Percentiles rank a stretch among this genome's conserved stretches.
Evolutionary conservation across 2,113 vertebrate genomes (phyloP).

Genomic region (Bufo gargarizans): DNA sequence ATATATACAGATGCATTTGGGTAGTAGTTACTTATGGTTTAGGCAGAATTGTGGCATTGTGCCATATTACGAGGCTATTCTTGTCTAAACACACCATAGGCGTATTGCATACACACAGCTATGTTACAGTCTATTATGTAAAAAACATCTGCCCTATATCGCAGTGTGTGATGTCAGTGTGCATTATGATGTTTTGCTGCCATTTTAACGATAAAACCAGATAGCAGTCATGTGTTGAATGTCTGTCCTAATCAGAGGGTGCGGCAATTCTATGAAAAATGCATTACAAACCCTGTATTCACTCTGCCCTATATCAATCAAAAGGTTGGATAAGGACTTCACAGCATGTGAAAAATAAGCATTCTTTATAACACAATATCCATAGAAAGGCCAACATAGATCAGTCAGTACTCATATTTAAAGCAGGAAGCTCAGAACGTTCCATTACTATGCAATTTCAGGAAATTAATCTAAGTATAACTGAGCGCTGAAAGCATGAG

Average conservation of each 20-base stretch:
- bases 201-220: too few relatives aligned
- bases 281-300: background rate
- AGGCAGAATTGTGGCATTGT: too few relatives aligned
- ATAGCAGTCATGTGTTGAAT: too few relatives aligned
- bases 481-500: background rate
- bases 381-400: slow-evolving; percentile 4
- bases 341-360: background rate
- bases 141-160: too few relatives aligned
- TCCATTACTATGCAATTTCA: slow-evolving; percentile 32
- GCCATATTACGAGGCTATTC: too few relatives aligned
- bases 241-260: background rate
- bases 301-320: background rate
- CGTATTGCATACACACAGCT: too few relatives aligned
- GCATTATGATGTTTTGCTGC: too few relatives aligned
- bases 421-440: background rate
- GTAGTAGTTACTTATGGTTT: too few relatives aligned
- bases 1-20: too few relatives aligned
- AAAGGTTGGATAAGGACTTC: background rate
- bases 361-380: slow-evolving; percentile 1
- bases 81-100: too few relatives aligned
- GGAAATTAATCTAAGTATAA: slow-evolving; percentile 41
- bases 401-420: background rate
- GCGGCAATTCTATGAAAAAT: background rate
- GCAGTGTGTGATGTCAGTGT: too few relatives aligned
- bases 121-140: too few relatives aligned